phyloP scores from a whole-genome alignment of 2,888 invertebrate species.

The Chymomyza caudatula region DNA sequence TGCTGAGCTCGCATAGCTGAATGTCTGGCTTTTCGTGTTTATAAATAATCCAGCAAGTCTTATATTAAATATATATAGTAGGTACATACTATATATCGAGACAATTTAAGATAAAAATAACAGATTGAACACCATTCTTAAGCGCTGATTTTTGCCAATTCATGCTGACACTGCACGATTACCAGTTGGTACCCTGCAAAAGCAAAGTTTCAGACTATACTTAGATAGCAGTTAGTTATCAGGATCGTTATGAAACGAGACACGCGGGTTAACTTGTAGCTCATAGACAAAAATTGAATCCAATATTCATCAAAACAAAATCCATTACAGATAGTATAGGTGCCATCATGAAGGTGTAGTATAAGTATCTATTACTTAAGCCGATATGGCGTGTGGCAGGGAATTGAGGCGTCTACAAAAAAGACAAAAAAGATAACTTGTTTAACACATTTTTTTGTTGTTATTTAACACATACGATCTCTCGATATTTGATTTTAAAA shows the following conservation, averaged over 20 bases:
- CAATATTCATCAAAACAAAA: conserved; percentile 21
- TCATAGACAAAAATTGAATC: conserved; percentile 11
- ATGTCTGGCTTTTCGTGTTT: not conserved
- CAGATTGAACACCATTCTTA: not conserved
- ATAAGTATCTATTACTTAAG: not conserved
- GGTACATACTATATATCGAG: conserved; percentile 14
- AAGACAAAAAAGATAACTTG: not conserved
- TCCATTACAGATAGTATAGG: conserved; percentile 4
- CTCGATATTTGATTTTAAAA: conserved; percentile 6
- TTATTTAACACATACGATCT: no score
- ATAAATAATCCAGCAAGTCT: conserved; percentile 16
- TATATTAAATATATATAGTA: not conserved
- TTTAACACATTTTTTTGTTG: not conserved
- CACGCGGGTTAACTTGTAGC: conserved; percentile 7
- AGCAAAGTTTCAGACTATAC: not conserved
- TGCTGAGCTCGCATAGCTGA: conserved; percentile 43
- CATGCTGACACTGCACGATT: conserved; percentile 30
- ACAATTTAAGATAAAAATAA: conserved; percentile 15
- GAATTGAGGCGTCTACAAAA: not conserved
- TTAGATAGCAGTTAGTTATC: not conserved
- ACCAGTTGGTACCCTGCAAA: no score
- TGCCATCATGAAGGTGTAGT: not conserved
- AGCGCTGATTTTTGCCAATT: conserved; percentile 36
- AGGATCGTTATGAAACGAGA: conserved; percentile 9
- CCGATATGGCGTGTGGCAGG: not conserved